These are phyloP conservation scores for Lochmaea crataegi DNA, from an alignment of 2,888 invertebrate species.

Conservation along the genomic window DNA sequence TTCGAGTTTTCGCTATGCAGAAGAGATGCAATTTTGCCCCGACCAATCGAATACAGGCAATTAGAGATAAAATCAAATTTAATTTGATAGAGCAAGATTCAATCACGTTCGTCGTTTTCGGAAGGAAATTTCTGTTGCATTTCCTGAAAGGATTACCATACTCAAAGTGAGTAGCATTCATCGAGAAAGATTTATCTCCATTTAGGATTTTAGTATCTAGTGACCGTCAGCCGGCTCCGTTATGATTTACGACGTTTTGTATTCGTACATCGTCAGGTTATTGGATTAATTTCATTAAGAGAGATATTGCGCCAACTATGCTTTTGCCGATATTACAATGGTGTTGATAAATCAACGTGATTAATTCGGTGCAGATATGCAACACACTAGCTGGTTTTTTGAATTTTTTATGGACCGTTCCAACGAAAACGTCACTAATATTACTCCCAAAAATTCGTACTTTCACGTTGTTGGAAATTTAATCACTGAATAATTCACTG, in stretches of 20 bases:
- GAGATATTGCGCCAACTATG: slow-evolving; percentile 11
- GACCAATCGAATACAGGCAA: neutral
- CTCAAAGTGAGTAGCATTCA: slow-evolving; percentile 3
- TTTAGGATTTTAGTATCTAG: neutral
- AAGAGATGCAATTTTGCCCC: neutral
- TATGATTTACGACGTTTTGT: slow-evolving; percentile 15
- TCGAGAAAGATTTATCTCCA: slow-evolving; percentile 9
- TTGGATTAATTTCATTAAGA: slow-evolving; percentile 18
- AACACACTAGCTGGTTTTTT: neutral
- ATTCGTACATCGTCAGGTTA: slow-evolving; percentile 17
- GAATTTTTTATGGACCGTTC: neutral
- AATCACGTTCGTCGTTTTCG: too few species aligned
- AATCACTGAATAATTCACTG: too few species aligned
- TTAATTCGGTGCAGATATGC: neutral
- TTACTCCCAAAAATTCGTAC: too few species aligned
- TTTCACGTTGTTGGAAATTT: too few species aligned
- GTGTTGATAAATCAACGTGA: slow-evolving; percentile 15
- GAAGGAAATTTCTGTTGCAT: slow-evolving; percentile 5
- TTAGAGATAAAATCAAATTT: neutral
- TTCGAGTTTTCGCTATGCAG: neutral
- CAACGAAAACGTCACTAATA: too few species aligned
- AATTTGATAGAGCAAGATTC: neutral
- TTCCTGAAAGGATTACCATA: slow-evolving; percentile 9
- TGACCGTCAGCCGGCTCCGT: slow-evolving; percentile 4
- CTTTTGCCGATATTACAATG: neutral